Evolutionary conservation across 2,113 vertebrate species (phyloP).

Genomic region (Ibidorhyncha struthersii): DNA sequence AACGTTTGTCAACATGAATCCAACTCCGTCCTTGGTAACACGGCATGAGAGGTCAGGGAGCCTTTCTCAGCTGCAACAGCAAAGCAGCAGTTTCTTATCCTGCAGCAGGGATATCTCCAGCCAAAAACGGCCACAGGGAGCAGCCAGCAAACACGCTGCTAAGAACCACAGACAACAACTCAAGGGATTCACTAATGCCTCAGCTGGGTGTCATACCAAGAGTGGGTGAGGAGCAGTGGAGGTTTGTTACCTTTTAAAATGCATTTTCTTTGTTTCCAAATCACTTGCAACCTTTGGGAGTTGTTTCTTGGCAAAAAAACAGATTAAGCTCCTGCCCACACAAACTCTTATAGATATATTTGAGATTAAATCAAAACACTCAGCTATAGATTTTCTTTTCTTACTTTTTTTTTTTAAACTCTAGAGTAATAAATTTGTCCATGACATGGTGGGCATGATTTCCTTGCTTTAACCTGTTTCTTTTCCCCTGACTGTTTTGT

Average conservation of each 20-base stretch:
- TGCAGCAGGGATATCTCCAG: neutral
- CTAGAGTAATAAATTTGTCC: conserved; percentile 1
- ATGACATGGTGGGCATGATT: conserved; percentile 14
- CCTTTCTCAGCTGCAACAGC: neutral
- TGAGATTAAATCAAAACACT: conserved; percentile 42
- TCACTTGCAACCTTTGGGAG: conserved; percentile 17
- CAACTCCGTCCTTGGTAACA: accelerated
- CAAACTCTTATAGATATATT: conserved; percentile 42
- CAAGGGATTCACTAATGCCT: neutral
- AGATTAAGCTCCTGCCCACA: conserved; percentile 24
- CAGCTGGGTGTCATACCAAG: neutral
- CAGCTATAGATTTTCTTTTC: neutral
- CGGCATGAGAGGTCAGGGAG: neutral
- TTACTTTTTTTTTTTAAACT: neutral
- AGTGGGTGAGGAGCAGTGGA: neutral
- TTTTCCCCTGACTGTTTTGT: conserved; percentile 36
- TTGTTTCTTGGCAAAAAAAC: conserved; percentile 48
- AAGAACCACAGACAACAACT: accelerated
- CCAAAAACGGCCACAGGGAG: neutral
- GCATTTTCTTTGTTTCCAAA: conserved; percentile 55
- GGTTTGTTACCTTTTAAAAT: conserved; percentile 49
- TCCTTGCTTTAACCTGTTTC: conserved; percentile 38
- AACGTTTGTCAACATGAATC: neutral
- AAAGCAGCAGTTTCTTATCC: neutral
- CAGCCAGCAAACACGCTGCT: neutral